Evolutionary conservation across 2,797 vertebrate species (phyloP).

Genomic region (Enteromius paludinosus): DNA sequence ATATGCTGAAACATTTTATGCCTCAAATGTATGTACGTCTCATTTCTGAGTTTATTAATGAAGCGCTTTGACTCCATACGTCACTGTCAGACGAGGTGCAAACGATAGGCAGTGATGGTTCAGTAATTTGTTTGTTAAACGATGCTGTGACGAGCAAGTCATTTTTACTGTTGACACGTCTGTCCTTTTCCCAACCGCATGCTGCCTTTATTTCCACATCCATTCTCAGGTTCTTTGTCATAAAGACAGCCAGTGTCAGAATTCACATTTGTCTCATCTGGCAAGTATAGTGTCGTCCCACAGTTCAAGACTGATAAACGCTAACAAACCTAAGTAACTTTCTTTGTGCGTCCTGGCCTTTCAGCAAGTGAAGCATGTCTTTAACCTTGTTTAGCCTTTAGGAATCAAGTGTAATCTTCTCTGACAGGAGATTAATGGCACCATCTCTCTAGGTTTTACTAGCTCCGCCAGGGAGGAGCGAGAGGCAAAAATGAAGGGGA

Average conservation of each 20-base stretch:
- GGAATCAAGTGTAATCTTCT: slow-evolving; percentile 59
- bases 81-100: slow-evolving; percentile 15
- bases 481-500: slow-evolving; percentile 50
- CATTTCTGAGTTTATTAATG: slow-evolving; percentile 10
- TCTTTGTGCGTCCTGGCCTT: slow-evolving; percentile 34
- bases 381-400: slow-evolving; percentile 61
- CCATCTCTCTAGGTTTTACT: slow-evolving; percentile 47
- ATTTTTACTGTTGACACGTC: slow-evolving; percentile 30
- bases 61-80: background rate
- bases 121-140: slow-evolving; percentile 39
- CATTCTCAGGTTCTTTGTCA: slow-evolving; percentile 25
- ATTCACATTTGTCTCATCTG: slow-evolving; percentile 34
- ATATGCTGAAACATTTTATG: background rate
- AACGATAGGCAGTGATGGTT: background rate
- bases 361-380: slow-evolving; percentile 53
- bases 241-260: slow-evolving; percentile 35
- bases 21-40: slow-evolving; percentile 1
- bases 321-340: slow-evolving; percentile 46
- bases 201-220: slow-evolving; percentile 25
- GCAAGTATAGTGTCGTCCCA: slow-evolving; percentile 6
- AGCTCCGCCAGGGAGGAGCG: slow-evolving; percentile 43
- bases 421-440: slow-evolving; percentile 62
- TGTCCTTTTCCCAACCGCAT: slow-evolving; percentile 37
- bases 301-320: slow-evolving; percentile 32
- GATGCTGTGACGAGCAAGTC: slow-evolving; percentile 11